Base-by-base conservation (phyloP, 2,113 vertebrate genomes). In the Chaenogobius annularis region DNA sequence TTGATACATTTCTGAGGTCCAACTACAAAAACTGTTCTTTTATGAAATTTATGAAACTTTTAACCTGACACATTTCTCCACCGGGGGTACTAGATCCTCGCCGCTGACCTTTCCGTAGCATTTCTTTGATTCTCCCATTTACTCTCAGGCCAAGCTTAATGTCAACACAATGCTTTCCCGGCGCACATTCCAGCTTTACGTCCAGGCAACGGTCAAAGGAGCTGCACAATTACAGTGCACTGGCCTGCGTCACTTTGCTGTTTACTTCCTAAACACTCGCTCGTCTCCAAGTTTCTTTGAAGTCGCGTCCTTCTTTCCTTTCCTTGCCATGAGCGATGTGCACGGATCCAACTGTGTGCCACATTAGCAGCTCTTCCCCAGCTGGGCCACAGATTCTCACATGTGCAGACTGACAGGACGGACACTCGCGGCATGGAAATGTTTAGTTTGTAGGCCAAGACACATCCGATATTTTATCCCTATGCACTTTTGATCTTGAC, bases 191-290 rank as follows among this genome's bases (percentile, higher is more conserved):
- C 88, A 84, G 54, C 63, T 68, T 66, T 79, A 86, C 84, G 79
- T 83, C 85, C 75, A 46, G 81, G 80, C 90, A 83, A 82, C 81
- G 68, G 77, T 82, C 84, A 87, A 84, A 84, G 79, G 74, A 85
- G 75, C 75, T 74, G 63, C 65, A 73, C 83, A 85, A 89, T 89
- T 84, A 83, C 70, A 78, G 69, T 71, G 83, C 40, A 66, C 80
- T 75, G 40, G 76, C 69, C 84, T 85, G 82, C 26, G 66, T 85
- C 85, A 80, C 72, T 68, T 78, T 66, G 77, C 23, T 82, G 82
- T 85, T 84, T 81, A 80, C 84, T 83, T 83, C 77, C 62, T 58
- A 62, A 82, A 84, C 68, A 68, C 83, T 85, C 80, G 81, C 67
- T 85, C 73, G 70, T 76, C 79, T 77, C 62, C 26, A 43, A 66